Base-by-base conservation (phyloP, 2,797 vertebrate species). In the Muscicapa striata region DNA sequence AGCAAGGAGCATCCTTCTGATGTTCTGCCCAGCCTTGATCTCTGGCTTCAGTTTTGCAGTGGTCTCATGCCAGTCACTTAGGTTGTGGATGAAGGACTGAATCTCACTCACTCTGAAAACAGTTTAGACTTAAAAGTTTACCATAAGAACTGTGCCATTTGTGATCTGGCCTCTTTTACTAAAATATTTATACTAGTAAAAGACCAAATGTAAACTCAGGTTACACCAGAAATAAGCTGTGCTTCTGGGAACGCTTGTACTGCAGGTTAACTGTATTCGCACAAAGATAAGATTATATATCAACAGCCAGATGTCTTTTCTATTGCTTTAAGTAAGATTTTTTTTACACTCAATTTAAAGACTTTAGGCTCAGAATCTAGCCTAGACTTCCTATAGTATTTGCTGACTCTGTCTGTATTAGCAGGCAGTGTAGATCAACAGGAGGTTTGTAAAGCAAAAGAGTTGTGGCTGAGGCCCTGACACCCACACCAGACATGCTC, bases 101-200 rank as follows among this genome's bases (percentile, higher is more conserved):
- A 76, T 86, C 55, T 93, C 75, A 79, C 92, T 82, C 64, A 38
- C 48, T 86, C 55, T 19, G 13, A 63, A 91, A 95, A 87, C 67
- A 84, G 74, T 84, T 93, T 90, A 88, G 59, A 87, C 77, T 79
- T 78, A 63, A 70, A 93, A 62, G 63, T 76, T 90, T 88, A 74
- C 63, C 63, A 22, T 27, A 23, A 92, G 63, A 84, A 82, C 74
- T 11, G 38, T 73, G 63, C 77, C 77, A 89, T 45, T 91, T 88
- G 63, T 84, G 86, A 94, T 90, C 77, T 89, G 74, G 58, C 59
- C 83, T 49, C 30, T 86, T 85, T 88, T 88, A 76, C 70, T 87
- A 82, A 93, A 95, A 95, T 95, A 95, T 94, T 96, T 96, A 93
- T 82, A 43, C 32, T 82, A 93, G 63, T 74, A 68, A 74, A 93